These are phyloP conservation scores for Ophiothrix spiculata DNA, from an alignment of 35 echinoderm and acorn worm species.

Conservation along the genomic window DNA sequence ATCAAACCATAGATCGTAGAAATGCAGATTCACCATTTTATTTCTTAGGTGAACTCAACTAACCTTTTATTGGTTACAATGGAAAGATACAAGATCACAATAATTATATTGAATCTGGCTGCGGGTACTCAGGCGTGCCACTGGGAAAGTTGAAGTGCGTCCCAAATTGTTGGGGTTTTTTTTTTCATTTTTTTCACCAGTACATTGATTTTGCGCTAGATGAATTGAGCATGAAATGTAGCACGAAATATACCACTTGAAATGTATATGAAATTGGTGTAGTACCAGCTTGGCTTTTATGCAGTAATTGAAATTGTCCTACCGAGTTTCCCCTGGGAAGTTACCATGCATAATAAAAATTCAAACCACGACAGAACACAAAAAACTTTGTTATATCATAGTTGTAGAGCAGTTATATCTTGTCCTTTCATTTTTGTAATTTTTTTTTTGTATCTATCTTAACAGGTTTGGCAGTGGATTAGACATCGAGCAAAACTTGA, in stretches of 20 bases:
- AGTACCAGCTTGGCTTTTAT: background rate
- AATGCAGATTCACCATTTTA: no score
- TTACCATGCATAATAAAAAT: background rate
- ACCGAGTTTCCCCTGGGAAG: background rate
- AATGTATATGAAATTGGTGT: background rate
- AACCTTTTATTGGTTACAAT: no score
- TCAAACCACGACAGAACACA: background rate
- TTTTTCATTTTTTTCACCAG: slow-evolving; percentile 37
- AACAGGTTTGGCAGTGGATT: slow-evolving; percentile 69
- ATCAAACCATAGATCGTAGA: no score
- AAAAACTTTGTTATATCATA: background rate
- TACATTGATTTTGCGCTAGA: slow-evolving; percentile 25
- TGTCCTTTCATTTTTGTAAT: no score
- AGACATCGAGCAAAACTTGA: slow-evolving; percentile 48
- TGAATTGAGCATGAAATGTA: no score
- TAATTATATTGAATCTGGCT: no score
- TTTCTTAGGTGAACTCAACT: no score
- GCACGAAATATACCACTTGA: no score
- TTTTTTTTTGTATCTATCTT: no score
- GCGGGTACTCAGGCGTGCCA: no score
- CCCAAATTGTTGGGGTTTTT: slow-evolving; percentile 50
- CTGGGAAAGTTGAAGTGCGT: slow-evolving; percentile 32
- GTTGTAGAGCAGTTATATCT: no score
- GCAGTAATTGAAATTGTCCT: background rate
- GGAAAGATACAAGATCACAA: no score